Evolutionary conservation across 2,113 vertebrate genomes (phyloP), one percentile per base, ranked within the genome.

Genomic region (Nothobranchius furzeri): DNA sequence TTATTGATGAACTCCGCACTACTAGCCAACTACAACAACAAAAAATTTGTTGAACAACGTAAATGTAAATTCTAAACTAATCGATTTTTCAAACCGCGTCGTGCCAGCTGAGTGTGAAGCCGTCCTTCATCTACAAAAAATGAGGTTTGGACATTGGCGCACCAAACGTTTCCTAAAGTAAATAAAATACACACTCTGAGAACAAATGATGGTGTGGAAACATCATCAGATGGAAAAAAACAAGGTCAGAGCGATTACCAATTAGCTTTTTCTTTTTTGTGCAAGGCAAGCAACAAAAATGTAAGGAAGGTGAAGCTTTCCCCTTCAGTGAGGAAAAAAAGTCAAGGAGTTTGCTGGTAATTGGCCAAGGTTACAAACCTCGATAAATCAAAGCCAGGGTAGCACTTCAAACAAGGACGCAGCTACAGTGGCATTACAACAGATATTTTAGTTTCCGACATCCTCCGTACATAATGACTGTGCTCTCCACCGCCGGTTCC

Each of bases 321-420:
- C 59, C 76, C 73, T 70, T 85, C 68, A 63, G 20, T 60, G 63
- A 25, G 42, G 53, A 75, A 71, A 68, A 82, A 75, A 55, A 76
- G 69, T 59, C 1, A 20, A 63, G 54, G 57, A 72, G 36, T 51
- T 67, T 84, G 73, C 46, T 75, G 68, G 75, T 87, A 81, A 85
- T 79, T 89, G 79, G 73, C 76, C 86, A 89, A 88, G 79, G 78
- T 85, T 82, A 87, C 64, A 83, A 86, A 83, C 78, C 83, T 81
- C 64, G 35, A 84, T 87, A 86, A 88, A 89, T 91, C 80, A 88
- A 87, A 89, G 77, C 48, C 8, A 47, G 24, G 60, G 59, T 0
- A 2, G 56, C 43, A 59, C 30, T 87, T 84, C 66, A 82, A 88
- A 88, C 73, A 87, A 87, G 81, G 88, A 81, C 79, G 74, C 76